Evolutionary conservation across 2,888 invertebrate genomes (phyloP).

Genomic region (Formica aserva): DNA sequence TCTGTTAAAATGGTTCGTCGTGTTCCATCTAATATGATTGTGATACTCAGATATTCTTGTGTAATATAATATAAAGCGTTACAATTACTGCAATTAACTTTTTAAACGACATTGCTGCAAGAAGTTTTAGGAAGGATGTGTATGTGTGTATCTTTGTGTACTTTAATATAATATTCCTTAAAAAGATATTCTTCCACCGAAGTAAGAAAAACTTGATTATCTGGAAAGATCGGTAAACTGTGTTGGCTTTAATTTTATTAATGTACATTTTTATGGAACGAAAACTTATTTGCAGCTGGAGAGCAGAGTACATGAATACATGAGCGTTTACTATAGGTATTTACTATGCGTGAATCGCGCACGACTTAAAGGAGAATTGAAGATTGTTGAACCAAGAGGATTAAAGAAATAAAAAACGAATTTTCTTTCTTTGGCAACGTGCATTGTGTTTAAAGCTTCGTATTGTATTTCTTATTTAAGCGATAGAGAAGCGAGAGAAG

Average conservation of each 20-base stretch:
- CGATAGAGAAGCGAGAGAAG: slow-evolving; percentile 26
- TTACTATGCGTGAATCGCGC: not conserved
- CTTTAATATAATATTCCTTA: not conserved
- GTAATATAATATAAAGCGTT: too few relatives aligned
- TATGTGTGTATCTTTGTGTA: too few relatives aligned
- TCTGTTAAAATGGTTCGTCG: too few relatives aligned
- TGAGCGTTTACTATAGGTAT: not conserved
- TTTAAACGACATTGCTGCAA: too few relatives aligned
- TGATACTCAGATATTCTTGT: too few relatives aligned
- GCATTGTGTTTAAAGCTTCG: slow-evolving; percentile 39
- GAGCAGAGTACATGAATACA: not conserved
- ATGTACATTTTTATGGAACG: not conserved
- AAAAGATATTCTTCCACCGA: not conserved
- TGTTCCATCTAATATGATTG: too few relatives aligned
- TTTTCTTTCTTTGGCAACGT: slow-evolving; percentile 14
- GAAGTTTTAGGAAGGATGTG: too few relatives aligned
- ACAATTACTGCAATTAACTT: too few relatives aligned
- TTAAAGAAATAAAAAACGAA: slow-evolving; percentile 32
- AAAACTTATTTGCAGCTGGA: not conserved
- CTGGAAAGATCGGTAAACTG: not conserved
- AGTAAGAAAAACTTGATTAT: not conserved
- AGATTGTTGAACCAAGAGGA: slow-evolving; percentile 11
- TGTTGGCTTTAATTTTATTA: not conserved
- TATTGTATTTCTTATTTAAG: slow-evolving; percentile 54
- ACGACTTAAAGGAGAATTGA: slow-evolving; percentile 1